Evolutionary conservation across 2,888 invertebrate species (phyloP), one percentile per base, ranked within the genome.

Genomic region (Lasioglossum morio): DNA sequence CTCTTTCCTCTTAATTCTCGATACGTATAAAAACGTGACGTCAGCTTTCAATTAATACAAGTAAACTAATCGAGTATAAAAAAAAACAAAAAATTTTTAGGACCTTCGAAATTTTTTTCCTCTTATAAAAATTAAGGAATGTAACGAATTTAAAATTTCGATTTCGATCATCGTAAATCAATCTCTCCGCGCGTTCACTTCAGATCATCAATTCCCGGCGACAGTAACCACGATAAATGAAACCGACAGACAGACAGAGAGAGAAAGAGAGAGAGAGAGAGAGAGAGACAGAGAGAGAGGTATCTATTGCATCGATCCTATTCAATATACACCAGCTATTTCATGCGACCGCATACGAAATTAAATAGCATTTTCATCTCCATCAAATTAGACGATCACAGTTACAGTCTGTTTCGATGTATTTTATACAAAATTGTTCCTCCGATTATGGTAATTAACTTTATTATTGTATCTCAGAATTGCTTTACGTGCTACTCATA

Each of bases 381-480:
- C 79, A 75, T 81, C 79, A 66, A 82, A 88, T 88, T 83, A 83
- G 77, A 82, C 79, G 77, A 89, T 85, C 86, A 87, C 83, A 88
- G 82, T 87, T 85, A 81, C 81, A 79, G 88, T 88, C 82, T 86
- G 80, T 79, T 79, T 88, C 82, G 80, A 79, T 79, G 82, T 86
- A 87, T 79, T 72, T 69, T 73, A 84, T 89, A 89, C 79, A 89
- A 89, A 89, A 88, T 88, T 84, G 81, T 84, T 82, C 86, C 85
- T 76, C 87, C 88, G 84, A 88, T 87, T 88, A 86, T 77, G 83
- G 23, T 37, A 88, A 79, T 85, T 69, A 77, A 83, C 86, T 72
- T 79, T 27, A 53, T 89, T 89, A 89, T 89, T 89, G 89, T 89
- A 89, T 89, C 85, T 89, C 84, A 80, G 76, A 84, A 89, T 89